Conservation (phyloP, 23 tunicate species). For the Botrylloides violaceus region DNA sequence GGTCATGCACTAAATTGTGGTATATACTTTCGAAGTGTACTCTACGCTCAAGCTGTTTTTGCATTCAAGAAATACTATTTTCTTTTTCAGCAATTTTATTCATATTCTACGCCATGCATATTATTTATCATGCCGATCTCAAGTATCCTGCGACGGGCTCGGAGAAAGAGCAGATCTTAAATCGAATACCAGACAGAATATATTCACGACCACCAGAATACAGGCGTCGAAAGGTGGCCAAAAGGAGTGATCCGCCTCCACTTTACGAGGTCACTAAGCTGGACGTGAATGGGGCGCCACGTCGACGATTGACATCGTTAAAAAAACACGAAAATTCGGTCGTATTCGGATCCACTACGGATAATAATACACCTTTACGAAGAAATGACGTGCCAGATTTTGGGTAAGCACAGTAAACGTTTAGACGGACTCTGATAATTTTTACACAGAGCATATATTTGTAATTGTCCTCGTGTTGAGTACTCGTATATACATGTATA, state of each 20-base stretch:
- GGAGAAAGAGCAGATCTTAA: background rate
- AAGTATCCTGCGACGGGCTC: conserved; percentile 60
- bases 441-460: no score
- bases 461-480: no score
- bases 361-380: conserved; percentile 12
- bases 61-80: background rate
- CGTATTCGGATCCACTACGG: background rate
- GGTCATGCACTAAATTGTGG: no score
- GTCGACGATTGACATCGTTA: no score
- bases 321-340: background rate
- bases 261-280: conserved; percentile 22
- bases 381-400: no score
- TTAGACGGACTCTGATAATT: no score
- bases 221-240: conserved; percentile 7
- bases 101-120: conserved; percentile 66
- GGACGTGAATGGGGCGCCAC: conserved; percentile 10
- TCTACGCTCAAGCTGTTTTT: no score
- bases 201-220: conserved; percentile 1
- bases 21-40: no score
- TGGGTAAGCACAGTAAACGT: no score
- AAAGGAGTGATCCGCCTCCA: background rate
- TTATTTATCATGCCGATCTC: conserved; percentile 75
- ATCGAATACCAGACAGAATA: background rate
- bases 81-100: conserved; percentile 41
- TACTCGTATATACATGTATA: no score